A percentile compares a stretch with the other conserved stretches of the same genome.
phyloP scores from a whole-genome alignment of 2,888 invertebrate species.

The Clistopyga incitator region DNA sequence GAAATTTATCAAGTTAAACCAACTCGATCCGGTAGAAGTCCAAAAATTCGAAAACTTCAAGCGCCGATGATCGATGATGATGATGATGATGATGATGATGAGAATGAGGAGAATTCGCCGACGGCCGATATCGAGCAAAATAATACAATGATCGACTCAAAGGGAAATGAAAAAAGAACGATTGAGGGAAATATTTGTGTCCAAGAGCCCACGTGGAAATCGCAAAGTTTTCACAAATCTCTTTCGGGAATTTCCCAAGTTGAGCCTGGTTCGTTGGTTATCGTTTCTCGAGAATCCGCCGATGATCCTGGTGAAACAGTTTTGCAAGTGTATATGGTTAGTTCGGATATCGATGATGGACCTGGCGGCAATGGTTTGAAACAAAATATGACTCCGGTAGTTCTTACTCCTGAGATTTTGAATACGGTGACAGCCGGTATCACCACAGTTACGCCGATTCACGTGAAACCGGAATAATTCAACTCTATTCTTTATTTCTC shows the following conservation, averaged over 20 bases:
- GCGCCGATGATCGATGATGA: conserved; percentile 75
- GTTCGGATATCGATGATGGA: conserved; percentile 76
- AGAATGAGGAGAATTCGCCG: background rate
- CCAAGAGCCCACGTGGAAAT: background rate
- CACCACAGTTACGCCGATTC: conserved; percentile 69
- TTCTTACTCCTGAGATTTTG: conserved; percentile 81
- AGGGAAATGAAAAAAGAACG: conserved; percentile 37
- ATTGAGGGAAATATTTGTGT: background rate
- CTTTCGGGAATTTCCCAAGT: conserved; percentile 78
- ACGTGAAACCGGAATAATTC: conserved; percentile 62
- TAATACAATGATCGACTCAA: conserved; percentile 38
- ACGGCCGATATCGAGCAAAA: conserved; percentile 15
- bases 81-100: conserved; percentile 56
- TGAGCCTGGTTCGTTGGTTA: conserved; percentile 85
- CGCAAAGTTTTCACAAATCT: conserved; percentile 67
- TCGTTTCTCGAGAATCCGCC: conserved; percentile 84
- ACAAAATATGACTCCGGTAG: conserved; percentile 79
- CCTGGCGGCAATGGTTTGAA: conserved; percentile 69
- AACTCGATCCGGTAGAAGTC: conserved; percentile 84
- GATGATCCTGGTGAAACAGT: conserved; percentile 83
- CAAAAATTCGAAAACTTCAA: conserved; percentile 80
- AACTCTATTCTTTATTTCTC: conserved; percentile 25
- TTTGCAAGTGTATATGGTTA: conserved; percentile 85
- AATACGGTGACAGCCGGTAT: conserved; percentile 76
- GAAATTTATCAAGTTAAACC: conserved; percentile 81